Evolutionary conservation across 2,888 invertebrate species (phyloP).

Genomic region (Philereme transversata): DNA sequence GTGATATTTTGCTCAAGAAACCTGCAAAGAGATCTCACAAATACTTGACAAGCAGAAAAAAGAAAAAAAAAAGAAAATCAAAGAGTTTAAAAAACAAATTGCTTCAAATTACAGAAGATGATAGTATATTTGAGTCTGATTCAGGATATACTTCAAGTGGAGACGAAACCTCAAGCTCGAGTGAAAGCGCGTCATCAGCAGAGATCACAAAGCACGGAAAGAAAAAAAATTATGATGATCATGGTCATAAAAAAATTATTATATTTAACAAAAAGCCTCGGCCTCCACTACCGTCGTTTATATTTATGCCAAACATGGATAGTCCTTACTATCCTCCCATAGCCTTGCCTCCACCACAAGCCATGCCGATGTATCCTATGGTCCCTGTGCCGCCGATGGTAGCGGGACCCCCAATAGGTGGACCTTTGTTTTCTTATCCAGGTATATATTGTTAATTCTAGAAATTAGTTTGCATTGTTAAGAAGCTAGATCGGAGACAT

Average conservation of each 20-base stretch:
- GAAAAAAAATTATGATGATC: constrained; percentile 47
- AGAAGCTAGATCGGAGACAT: neutral
- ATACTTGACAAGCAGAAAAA: constrained; percentile 40
- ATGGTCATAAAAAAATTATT: constrained; percentile 69
- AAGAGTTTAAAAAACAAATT: constrained; percentile 59
- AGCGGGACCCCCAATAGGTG: constrained; percentile 64
- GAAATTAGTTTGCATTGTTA: neutral
- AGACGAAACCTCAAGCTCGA: constrained; percentile 43
- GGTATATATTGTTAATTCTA: constrained; percentile 31
- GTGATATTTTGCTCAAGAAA: constrained; percentile 35
- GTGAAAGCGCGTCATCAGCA: constrained; percentile 35
- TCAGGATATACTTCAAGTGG: constrained; percentile 42
- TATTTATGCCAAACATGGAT: constrained; percentile 70
- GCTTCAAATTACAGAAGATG: constrained; percentile 67
- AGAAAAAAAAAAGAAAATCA: constrained; percentile 47
- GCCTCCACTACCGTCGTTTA: constrained; percentile 70
- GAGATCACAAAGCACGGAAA: constrained; percentile 28
- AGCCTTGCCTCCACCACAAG: constrained; percentile 65
- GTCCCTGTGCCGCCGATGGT: constrained; percentile 69
- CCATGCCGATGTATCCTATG: constrained; percentile 72
- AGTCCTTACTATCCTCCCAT: constrained; percentile 73
- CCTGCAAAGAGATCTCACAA: constrained; percentile 47
- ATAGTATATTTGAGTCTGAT: constrained; percentile 66
- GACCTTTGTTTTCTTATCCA: constrained; percentile 43
- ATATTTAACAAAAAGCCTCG: constrained; percentile 67